A percentile compares a stretch with the other conserved stretches of the same genome.
phyloP scores from a whole-genome alignment of 2,888 invertebrate species.

The Amphimallon solstitiale region DNA sequence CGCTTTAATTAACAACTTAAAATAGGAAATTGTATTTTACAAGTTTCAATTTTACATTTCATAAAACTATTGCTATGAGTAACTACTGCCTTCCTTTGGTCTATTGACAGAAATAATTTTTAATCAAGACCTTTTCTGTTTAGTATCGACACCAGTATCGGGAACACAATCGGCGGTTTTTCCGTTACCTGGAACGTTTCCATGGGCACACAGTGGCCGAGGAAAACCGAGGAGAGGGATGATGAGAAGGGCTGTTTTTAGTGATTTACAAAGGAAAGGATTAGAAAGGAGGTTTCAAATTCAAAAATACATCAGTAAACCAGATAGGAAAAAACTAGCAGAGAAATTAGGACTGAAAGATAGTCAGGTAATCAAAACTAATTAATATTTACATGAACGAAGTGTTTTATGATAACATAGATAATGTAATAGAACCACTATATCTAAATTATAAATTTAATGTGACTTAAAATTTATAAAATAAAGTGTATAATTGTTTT shows the following conservation, averaged over 20 bases:
- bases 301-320: constrained; percentile 98
- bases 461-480: no score
- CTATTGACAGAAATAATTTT: no score
- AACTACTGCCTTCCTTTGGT: no score
- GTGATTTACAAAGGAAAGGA: constrained; percentile 93
- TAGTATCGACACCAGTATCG: constrained; percentile 64
- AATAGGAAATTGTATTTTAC: no score
- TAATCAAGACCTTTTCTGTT: constrained; percentile 28
- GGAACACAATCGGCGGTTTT: constrained; percentile 65
- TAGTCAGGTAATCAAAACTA: constrained; percentile 93
- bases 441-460: no score
- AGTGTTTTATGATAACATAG: no score
- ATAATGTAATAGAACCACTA: no score
- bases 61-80: no score
- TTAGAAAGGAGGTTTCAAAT: constrained; percentile 95
- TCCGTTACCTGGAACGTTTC: constrained; percentile 69
- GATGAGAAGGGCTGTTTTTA: constrained; percentile 96
- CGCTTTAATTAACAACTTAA: no score
- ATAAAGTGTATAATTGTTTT: no score
- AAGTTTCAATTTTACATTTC: no score
- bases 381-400: no score
- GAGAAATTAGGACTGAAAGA: constrained; percentile 96
- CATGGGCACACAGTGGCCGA: constrained; percentile 91
- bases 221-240: constrained; percentile 95
- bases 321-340: constrained; percentile 96